Conservation (phyloP, 2,113 vertebrate species). For the Aphelocoma coerulescens region DNA sequence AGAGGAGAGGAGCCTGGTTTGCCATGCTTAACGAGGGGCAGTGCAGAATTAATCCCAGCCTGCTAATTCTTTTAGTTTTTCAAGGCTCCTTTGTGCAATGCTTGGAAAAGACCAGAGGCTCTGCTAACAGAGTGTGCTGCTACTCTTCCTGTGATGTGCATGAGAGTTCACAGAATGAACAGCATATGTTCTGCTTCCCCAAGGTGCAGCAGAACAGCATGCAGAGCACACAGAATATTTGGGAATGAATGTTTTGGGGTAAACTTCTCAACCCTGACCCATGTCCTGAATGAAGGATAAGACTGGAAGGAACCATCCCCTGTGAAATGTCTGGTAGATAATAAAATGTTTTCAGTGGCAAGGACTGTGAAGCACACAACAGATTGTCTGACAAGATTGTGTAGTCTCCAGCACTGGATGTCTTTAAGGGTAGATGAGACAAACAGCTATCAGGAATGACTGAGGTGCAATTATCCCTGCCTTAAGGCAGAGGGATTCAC, state of each 20-base stretch:
- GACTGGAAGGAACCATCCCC: not conserved
- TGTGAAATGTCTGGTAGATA: slow-evolving; percentile 14
- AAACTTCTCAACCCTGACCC: not conserved
- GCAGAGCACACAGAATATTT: not conserved
- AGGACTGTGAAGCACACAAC: not conserved
- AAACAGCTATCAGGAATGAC: not conserved
- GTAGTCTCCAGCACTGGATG: not conserved
- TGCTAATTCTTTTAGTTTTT: not conserved
- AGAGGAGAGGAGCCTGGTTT: not conserved
- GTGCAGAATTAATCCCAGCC: not conserved
- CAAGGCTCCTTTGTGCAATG: not conserved
- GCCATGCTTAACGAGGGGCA: not conserved
- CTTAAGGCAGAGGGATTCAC: not conserved
- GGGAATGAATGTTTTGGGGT: not conserved
- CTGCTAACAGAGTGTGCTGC: not conserved
- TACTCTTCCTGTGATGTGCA: not conserved
- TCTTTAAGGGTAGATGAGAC: not conserved
- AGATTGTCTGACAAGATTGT: slow-evolving; percentile 42
- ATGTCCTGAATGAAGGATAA: not conserved
- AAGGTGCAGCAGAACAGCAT: not conserved
- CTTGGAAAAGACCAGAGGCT: not conserved
- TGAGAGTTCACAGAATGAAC: not conserved
- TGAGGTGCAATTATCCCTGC: not conserved
- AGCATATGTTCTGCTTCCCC: not conserved
- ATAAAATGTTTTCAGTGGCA: not conserved